Evolutionary conservation across 2,797 vertebrate species (phyloP), one percentile per base, ranked within the genome.

Genomic region (Molossus alvarezi): DNA sequence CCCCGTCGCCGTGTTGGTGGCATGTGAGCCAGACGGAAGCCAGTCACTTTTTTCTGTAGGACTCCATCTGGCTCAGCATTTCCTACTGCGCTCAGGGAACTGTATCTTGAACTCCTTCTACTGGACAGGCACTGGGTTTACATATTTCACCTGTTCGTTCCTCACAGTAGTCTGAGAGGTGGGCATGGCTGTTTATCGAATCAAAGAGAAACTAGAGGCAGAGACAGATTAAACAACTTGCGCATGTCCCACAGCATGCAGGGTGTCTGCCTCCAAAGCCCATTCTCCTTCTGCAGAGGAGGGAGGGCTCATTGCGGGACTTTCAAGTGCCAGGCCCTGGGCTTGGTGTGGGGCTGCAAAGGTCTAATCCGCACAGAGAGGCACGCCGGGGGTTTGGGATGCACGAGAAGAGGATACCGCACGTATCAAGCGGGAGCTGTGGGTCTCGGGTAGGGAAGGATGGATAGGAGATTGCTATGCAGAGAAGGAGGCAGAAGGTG

Each of bases 171-270:
- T 55, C 25, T 37, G 71, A 83, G 76, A 53, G 10, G 5, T 53
- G 10, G 48, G 12, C 10, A 0, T 45, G 20, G 45, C 48, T 84
- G 0, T 27, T 72, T 53, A 41, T 80, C 69, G 4, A 65, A 9
- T 9, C 41, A 57, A 86, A n/a, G 55, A 94, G 93, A 33, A 90
- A 81, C 76, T 0, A 4, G 7, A 92, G 88, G 41, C 41, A 55
- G 37, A 76, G 60, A 27, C 12, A 62, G 33, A 75, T 87, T 83
- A 76, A 69, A 57, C 55, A 88, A 88, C 58, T 76, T 86, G 45
- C 9, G 57, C 1, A 1, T 27, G 4, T 73, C 57, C 76, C 51
- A 89, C 8, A 64, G 33, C 80, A 23, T 3, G 13, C 25, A 57
- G 15, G 13, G 11, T 6, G 6, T 69, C 60, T 88, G 72, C 64